phyloP scores from a whole-genome alignment of 2,797 vertebrate genomes.

The Tolypeutes matacus region DNA sequence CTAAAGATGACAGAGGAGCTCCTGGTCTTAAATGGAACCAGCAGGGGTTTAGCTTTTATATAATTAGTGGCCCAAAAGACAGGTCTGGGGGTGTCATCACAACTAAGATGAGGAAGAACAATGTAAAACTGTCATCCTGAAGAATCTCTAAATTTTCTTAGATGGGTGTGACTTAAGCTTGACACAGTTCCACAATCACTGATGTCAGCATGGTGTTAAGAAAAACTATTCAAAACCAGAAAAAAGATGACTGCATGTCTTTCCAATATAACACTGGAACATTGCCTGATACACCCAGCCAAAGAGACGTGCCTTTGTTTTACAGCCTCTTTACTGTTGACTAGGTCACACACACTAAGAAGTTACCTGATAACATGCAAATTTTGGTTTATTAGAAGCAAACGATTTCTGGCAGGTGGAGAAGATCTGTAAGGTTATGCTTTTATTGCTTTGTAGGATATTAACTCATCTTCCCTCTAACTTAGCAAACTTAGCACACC shows the following conservation, averaged over 20 bases:
- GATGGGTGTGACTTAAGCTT: conserved; percentile 44
- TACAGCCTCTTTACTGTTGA: neutral
- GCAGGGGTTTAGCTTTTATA: neutral
- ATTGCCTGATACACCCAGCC: neutral
- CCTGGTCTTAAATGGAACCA: neutral
- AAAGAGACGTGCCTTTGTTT: neutral
- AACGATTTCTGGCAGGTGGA: conserved; percentile 25
- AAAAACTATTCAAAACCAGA: conserved; percentile 43
- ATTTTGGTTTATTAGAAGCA: neutral
- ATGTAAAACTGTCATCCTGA: neutral
- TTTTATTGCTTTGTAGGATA: neutral
- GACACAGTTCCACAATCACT: neutral
- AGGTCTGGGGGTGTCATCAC: neutral
- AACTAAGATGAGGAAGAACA: neutral
- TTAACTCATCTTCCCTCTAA: neutral
- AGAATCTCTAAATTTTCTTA: conserved; percentile 39
- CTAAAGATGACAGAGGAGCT: conserved; percentile 22
- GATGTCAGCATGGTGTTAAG: neutral
- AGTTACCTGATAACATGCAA: conserved; percentile 13
- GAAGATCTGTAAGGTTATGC: neutral
- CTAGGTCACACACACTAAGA: neutral
- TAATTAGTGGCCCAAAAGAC: neutral
- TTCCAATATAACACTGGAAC: neutral
- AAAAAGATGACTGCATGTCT: neutral
- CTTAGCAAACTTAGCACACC: neutral